Conservation (phyloP, 2,113 vertebrate species). For the Tachysurus vachellii region DNA sequence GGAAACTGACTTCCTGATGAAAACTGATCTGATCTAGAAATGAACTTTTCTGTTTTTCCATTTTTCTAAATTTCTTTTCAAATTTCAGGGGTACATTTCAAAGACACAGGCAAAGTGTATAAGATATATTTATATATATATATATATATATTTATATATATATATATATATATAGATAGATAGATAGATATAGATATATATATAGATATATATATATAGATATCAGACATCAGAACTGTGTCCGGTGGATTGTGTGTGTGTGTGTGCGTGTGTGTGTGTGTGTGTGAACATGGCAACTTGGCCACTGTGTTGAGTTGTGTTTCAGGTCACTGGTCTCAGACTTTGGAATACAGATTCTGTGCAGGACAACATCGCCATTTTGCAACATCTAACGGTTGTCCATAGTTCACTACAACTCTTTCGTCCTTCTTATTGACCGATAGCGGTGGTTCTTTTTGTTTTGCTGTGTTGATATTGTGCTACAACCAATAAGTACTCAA, state of each 20-base stretch:
- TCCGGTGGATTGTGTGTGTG: not conserved
- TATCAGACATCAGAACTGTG: not conserved
- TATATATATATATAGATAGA: no score
- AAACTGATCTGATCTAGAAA: not conserved
- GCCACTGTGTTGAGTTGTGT: constrained; percentile 42
- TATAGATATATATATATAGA: no score
- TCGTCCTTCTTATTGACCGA: not conserved
- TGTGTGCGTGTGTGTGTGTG: constrained; percentile 2
- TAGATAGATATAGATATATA: not conserved
- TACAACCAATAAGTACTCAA: not conserved
- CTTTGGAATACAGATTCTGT: constrained; percentile 50
- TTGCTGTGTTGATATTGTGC: not conserved
- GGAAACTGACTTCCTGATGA: not conserved
- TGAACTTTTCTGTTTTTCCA: not conserved
- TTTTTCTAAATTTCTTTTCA: not conserved
- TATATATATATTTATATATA: no score
- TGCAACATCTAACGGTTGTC: not conserved
- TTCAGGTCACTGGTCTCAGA: constrained; percentile 52
- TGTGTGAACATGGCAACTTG: constrained; percentile 29
- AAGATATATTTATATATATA: no score
- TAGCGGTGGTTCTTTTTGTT: no score
- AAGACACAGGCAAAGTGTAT: no score
- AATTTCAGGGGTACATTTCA: not conserved
- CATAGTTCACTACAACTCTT: not conserved
- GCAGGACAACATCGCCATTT: constrained; percentile 44